A percentile compares a stretch with the other conserved stretches of the same genome.
Conservation (phyloP, 2,113 vertebrate species). For the Pandion haliaetus region DNA sequence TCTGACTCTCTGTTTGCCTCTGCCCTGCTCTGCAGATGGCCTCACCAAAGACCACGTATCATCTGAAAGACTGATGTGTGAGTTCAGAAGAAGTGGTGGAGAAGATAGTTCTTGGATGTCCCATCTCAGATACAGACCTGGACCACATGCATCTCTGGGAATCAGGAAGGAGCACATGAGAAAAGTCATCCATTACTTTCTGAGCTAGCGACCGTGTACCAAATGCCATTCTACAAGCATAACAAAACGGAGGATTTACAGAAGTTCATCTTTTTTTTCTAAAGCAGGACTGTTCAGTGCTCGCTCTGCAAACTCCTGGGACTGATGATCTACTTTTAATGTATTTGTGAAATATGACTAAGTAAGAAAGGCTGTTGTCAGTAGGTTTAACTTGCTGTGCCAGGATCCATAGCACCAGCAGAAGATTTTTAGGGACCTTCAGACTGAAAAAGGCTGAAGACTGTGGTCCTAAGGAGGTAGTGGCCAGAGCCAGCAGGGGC, state of each 20-base stretch:
- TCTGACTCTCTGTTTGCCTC: not conserved
- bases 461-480: not conserved
- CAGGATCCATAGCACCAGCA: not conserved
- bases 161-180: not conserved
- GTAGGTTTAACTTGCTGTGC: not conserved
- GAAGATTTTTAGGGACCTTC: not conserved
- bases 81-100: not conserved
- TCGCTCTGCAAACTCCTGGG: not conserved
- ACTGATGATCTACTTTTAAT: not conserved
- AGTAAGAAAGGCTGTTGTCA: not conserved
- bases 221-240: not conserved
- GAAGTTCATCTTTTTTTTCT: not conserved
- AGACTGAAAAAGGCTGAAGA: not conserved
- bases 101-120: not conserved
- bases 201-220: not conserved
- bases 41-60: not conserved
- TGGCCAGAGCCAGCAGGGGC: too few relatives aligned
- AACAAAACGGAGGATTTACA: too few relatives aligned
- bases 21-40: not conserved
- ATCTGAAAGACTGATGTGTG: not conserved
- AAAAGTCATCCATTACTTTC: not conserved
- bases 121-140: not conserved
- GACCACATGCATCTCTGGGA: accelerated
- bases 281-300: not conserved
- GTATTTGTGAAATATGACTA: not conserved